Percentiles rank a stretch among this genome's conserved stretches.
phyloP scores from a whole-genome alignment of 2,797 vertebrate species.

The Myioborus miniatus region DNA sequence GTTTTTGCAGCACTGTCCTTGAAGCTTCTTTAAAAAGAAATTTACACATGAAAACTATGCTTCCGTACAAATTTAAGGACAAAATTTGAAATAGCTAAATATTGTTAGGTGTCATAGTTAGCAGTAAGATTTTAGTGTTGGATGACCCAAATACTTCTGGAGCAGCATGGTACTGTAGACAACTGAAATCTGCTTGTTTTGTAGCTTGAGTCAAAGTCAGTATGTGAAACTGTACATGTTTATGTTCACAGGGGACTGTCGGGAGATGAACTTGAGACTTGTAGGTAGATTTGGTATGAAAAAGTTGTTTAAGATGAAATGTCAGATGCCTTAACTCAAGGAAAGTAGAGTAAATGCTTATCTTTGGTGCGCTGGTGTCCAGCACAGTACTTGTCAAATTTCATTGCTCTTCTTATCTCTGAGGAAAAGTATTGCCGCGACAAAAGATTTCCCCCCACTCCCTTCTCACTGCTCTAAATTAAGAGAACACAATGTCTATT shows the following conservation, averaged over 20 bases:
- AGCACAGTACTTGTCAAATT: background rate
- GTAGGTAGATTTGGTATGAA: background rate
- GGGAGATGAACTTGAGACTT: background rate
- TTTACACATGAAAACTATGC: background rate
- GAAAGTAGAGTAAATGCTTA: background rate
- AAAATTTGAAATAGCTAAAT: background rate
- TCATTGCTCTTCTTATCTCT: background rate
- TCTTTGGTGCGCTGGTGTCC: background rate
- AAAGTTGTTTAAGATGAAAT: background rate
- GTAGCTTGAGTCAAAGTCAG: background rate
- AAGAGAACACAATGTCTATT: background rate
- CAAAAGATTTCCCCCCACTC: rapidly evolving
- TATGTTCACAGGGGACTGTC: background rate
- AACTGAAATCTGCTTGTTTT: background rate
- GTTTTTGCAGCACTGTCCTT: background rate
- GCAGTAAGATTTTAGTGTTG: background rate
- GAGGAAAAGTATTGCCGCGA: background rate
- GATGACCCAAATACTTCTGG: background rate
- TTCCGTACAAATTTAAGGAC: background rate
- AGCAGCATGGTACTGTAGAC: background rate
- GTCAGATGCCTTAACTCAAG: background rate
- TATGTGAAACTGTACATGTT: background rate
- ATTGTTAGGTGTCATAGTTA: background rate
- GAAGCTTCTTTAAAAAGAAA: background rate
- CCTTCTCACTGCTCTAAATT: background rate